Evolutionary conservation across 2,888 invertebrate species (phyloP).

Genomic region (Eupithecia centaureata): DNA sequence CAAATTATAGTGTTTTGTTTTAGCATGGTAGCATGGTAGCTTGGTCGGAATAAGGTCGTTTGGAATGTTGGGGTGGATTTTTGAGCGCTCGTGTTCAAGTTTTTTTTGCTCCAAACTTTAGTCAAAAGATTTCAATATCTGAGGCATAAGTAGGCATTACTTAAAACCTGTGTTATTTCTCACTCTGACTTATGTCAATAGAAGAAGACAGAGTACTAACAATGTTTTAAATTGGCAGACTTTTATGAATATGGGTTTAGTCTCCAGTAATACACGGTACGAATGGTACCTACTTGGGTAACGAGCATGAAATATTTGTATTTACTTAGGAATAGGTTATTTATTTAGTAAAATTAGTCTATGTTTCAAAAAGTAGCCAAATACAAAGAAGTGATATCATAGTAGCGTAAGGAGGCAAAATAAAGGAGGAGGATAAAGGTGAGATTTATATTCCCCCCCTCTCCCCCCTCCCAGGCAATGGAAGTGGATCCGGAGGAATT

Average conservation of each 20-base stretch:
- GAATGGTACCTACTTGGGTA: no score
- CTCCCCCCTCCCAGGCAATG: conserved; percentile 59
- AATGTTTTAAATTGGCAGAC: no score
- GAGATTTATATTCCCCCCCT: conserved; percentile 23
- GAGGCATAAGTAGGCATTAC: no score
- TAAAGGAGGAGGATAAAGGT: conserved; percentile 16
- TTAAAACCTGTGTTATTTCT: no score
- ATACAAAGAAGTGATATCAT: neutral
- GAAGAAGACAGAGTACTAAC: no score
- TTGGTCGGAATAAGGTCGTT: conserved; percentile 14
- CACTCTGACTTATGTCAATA: no score
- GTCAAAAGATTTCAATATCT: no score
- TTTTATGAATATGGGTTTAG: no score
- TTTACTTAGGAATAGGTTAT: no score
- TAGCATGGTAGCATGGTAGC: conserved; percentile 31
- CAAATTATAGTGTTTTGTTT: conserved; percentile 13
- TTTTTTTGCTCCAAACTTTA: neutral
- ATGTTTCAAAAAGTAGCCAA: neutral
- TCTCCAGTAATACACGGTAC: no score
- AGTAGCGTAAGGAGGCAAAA: neutral
- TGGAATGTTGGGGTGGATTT: conserved; percentile 17
- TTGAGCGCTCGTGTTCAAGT: conserved; percentile 3
- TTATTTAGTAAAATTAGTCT: no score
- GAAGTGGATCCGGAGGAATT: conserved; percentile 79
- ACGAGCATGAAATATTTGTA: no score